Evolutionary conservation across 2,888 invertebrate genomes (phyloP).

Genomic region (Tineola bisselliella): DNA sequence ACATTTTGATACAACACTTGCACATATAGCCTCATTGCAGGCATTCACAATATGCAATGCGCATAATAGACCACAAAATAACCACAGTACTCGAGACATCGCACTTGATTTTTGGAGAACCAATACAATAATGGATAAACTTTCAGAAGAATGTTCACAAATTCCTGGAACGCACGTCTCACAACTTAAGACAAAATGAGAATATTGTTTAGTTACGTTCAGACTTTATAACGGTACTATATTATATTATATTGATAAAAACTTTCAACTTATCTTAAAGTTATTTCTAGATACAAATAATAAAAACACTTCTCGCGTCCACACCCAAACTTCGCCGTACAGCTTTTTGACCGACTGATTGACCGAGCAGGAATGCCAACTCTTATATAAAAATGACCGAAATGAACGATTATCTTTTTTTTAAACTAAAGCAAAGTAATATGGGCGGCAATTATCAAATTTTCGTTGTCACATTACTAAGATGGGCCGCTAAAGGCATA

Average conservation of each 20-base stretch:
- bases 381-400: background rate
- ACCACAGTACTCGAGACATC: constrained; percentile 48
- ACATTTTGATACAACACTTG: constrained; percentile 95
- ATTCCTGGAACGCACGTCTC: background rate
- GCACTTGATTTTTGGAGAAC: background rate
- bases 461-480: too few relatives aligned
- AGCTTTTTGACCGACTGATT: too few relatives aligned
- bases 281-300: too few relatives aligned
- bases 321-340: too few relatives aligned
- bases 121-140: background rate
- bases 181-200: background rate
- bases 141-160: background rate
- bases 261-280: too few relatives aligned
- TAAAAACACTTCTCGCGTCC: too few relatives aligned
- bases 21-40: constrained; percentile 96
- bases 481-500: too few relatives aligned
- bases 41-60: constrained; percentile 50
- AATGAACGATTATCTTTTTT: background rate
- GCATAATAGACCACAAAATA: constrained; percentile 32
- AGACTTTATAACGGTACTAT: too few relatives aligned
- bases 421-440: constrained; percentile 15
- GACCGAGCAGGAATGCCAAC: background rate
- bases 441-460: too few relatives aligned
- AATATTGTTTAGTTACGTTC: too few relatives aligned
- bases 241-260: too few relatives aligned